A percentile compares a stretch with the other conserved stretches of the same genome.
Evolutionary conservation across 1,140 invertebrate species (phyloP).

Genomic region (Wasmannia auropunctata): DNA sequence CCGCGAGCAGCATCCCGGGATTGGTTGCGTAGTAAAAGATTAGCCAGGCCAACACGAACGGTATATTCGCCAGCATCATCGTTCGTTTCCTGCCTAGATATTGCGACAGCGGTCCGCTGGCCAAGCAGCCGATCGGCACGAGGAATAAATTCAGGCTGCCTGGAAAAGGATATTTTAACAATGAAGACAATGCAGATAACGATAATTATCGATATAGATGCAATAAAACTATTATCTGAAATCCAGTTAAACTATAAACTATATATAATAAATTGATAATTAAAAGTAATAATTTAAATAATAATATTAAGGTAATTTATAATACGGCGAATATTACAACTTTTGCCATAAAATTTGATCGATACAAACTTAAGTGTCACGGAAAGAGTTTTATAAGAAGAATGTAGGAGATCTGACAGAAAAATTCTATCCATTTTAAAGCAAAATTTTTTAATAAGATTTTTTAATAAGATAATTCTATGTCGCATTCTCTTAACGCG

Average conservation of each 20-base stretch:
- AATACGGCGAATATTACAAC: not conserved
- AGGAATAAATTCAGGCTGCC: conserved; percentile 92
- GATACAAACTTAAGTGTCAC: not conserved
- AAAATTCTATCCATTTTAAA: conserved; percentile 32
- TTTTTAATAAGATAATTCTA: not conserved
- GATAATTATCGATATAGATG: not conserved
- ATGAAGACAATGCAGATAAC: not conserved
- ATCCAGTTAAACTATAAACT: not conserved
- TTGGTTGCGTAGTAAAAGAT: conserved; percentile 88
- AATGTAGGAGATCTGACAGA: not conserved
- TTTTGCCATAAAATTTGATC: not conserved
- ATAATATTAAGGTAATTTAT: not conserved
- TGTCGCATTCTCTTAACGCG: not conserved
- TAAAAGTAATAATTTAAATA: conserved; percentile 9
- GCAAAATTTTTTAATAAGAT: too few relatives aligned
- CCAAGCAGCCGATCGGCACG: conserved; percentile 90
- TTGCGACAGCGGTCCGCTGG: conserved; percentile 89
- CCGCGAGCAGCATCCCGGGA: conserved; percentile 88
- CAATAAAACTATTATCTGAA: not conserved
- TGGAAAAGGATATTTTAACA: conserved; percentile 78
- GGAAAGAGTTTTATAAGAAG: not conserved
- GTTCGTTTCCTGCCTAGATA: conserved; percentile 88
- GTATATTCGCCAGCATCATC: conserved; percentile 91
- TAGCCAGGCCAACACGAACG: conserved; percentile 90
- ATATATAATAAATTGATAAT: not conserved